Base-by-base conservation (phyloP, 2,113 vertebrate genomes). In the Excalfactoria chinensis region DNA sequence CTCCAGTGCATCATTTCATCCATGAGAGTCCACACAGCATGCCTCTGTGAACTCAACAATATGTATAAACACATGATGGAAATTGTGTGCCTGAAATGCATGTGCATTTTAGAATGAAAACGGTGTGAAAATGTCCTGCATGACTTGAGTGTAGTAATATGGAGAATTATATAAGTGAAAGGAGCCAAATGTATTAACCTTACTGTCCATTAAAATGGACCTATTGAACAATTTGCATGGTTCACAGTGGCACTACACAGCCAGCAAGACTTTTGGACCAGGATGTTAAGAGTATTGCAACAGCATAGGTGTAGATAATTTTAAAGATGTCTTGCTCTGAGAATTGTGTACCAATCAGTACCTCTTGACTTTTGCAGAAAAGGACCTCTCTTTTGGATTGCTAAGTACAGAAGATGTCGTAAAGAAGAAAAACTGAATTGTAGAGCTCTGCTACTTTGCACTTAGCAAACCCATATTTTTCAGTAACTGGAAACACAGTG, bases 241-340 rank as follows among this genome's bases (percentile, higher is more conserved):
- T 30, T 76, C 17, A 13, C 2, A 1, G 5, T 56, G 9, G 12
- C 43, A 20, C 9, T 13, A 35, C 2, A 2, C 16, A 26, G 11
- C 22, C n/a, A 25, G 4, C 17, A 58, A 69, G 22, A 35, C 21
- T 3, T 77, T 86, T 83, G 12, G 4, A 44, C 3, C 7, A 51
- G 4, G 3, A 5, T 23, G 9, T 35, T 5, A 66, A 69, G 17
- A 35, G 23, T 2, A 70, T 80, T 88, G 12, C 4, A 48, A 4
- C 8, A 59, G 4, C 2, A 6, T 12, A 25, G 8, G 8, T 41
- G 44, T 44, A 55, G 48, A 7, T 20, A 60, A 37, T 43, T 19
- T 71, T 60, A 79, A 69, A 62, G 13, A 74, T 9, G 3, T 7
- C 30, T 77, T 1, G 2, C 11, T 43, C 30, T 69, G 13, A 48